Conservation (phyloP, 2,888 invertebrate species). For the Pandemis cinnamomeana region DNA sequence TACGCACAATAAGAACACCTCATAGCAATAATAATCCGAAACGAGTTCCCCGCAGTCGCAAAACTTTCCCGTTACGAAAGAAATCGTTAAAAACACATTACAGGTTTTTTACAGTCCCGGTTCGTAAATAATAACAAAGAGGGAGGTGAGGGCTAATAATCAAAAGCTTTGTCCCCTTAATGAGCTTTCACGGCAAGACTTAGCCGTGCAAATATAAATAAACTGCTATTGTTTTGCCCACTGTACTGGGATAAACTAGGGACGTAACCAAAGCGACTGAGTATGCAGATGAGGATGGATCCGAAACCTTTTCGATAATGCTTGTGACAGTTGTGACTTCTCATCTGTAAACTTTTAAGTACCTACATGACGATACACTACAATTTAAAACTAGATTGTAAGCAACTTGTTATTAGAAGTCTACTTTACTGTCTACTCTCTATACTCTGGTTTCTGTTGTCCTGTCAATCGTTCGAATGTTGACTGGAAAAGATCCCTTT, state of each 20-base stretch:
- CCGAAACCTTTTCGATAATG: too few species aligned
- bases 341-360: too few species aligned
- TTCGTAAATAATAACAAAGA: conserved; percentile 62
- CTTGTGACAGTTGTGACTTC: too few species aligned
- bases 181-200: conserved; percentile 63
- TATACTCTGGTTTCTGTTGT: too few species aligned
- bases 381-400: too few species aligned
- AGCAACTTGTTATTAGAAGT: too few species aligned
- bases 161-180: conserved; percentile 66
- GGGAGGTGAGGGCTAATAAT: conserved; percentile 68
- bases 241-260: conserved; percentile 38
- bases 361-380: too few species aligned
- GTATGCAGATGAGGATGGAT: conserved; percentile 10
- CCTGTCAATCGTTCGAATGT: too few species aligned
- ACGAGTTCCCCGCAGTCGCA: conserved; percentile 14
- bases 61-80: conserved; percentile 39
- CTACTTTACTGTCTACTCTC: too few species aligned
- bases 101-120: conserved; percentile 51
- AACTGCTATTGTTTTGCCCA: conserved; percentile 60
- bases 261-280: background rate
- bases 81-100: conserved; percentile 48
- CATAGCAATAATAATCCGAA: conserved; percentile 25
- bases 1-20: conserved; percentile 18
- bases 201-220: conserved; percentile 60
- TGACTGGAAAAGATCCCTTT: too few species aligned